A percentile compares a stretch with the other conserved stretches of the same genome.
phyloP scores from a whole-genome alignment of 2,113 vertebrate species.

The Perccottus glenii region DNA sequence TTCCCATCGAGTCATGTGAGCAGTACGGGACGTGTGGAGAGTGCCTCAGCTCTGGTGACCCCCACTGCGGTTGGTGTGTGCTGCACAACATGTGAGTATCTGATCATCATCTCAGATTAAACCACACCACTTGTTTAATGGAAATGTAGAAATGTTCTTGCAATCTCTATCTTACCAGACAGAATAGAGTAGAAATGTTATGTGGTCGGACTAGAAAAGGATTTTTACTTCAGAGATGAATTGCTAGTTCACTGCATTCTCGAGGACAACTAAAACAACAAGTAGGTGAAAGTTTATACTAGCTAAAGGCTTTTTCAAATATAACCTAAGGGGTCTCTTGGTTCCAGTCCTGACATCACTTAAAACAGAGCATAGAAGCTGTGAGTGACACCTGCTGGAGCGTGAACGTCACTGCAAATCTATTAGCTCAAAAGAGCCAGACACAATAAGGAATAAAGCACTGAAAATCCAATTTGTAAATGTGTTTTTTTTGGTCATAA shows the following conservation, averaged over 20 bases:
- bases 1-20: constrained; percentile 94
- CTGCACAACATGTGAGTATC: constrained; percentile 95
- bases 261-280: no score
- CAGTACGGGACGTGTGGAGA: constrained; percentile 95
- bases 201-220: no score
- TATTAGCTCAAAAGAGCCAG: background rate
- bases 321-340: constrained; percentile 6
- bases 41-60: constrained; percentile 96
- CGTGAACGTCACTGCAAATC: constrained; percentile 29
- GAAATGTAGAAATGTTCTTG: no score
- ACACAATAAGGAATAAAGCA: background rate
- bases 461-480: background rate
- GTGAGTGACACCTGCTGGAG: constrained; percentile 73
- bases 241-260: no score
- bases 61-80: constrained; percentile 97
- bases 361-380: constrained; percentile 33
- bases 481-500: background rate
- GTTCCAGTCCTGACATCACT: background rate
- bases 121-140: background rate
- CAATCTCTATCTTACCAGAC: no score
- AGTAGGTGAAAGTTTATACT: background rate
- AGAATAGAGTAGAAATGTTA: no score
- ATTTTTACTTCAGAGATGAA: no score
- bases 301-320: background rate
- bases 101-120: background rate